Percentiles rank a stretch among this genome's conserved stretches.
These are phyloP conservation scores for Muntiacus muntjak DNA, from an alignment of 2,113 vertebrate species.

Conservation along the genomic window DNA sequence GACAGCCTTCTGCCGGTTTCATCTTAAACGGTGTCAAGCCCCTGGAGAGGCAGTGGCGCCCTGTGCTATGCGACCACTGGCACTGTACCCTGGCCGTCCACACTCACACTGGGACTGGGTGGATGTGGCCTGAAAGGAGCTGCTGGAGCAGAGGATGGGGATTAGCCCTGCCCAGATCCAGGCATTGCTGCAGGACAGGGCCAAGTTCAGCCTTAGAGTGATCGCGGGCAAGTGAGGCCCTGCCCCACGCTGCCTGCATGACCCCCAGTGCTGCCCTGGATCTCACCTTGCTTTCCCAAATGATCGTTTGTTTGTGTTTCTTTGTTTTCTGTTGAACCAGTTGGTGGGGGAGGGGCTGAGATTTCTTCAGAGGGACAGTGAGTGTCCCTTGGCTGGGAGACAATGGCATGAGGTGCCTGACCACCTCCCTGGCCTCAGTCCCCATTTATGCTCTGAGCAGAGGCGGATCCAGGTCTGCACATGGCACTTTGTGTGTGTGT, in stretches of 20 bases:
- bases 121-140: constrained; percentile 79
- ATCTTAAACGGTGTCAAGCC: constrained; percentile 88
- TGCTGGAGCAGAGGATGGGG: constrained; percentile 77
- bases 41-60: constrained; percentile 89
- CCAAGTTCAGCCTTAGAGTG: constrained; percentile 88
- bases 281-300: background rate
- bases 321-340: background rate
- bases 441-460: background rate
- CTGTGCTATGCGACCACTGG: constrained; percentile 76
- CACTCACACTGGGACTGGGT: constrained; percentile 86
- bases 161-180: constrained; percentile 74
- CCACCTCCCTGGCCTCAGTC: background rate
- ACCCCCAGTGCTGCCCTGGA: background rate
- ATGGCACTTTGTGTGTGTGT: background rate
- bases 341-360: background rate
- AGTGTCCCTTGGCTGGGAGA: background rate
- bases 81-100: constrained; percentile 86
- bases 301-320: rapidly evolving
- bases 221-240: constrained; percentile 81
- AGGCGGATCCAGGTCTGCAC: too few species aligned
- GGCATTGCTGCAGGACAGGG: constrained; percentile 81
- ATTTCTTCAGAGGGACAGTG: background rate
- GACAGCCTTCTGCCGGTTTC: constrained; percentile 86
- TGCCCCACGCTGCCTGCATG: background rate
- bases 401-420: rapidly evolving